A percentile compares a stretch with the other conserved stretches of the same genome.
phyloP scores from a whole-genome alignment of 2,797 vertebrate species.

The Botia almorhae region DNA sequence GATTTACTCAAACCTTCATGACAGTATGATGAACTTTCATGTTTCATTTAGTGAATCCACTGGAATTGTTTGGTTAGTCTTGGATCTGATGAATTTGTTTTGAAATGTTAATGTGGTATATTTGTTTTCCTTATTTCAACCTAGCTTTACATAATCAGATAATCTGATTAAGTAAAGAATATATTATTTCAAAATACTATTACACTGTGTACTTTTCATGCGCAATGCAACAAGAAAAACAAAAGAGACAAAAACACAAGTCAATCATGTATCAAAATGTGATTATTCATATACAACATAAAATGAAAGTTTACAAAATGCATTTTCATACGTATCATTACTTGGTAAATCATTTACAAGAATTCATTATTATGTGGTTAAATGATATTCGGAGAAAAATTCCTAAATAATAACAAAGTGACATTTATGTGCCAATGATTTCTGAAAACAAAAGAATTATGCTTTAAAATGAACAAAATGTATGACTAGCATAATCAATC shows the following conservation, averaged over 20 bases:
- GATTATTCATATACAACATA: constrained; percentile 16
- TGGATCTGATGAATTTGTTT: no score
- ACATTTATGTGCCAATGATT: constrained; percentile 2
- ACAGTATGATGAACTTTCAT: not conserved
- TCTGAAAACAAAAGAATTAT: not conserved
- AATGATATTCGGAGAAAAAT: not conserved
- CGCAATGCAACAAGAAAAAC: not conserved
- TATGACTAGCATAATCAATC: not conserved
- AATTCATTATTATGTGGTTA: not conserved
- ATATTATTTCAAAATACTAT: not conserved
- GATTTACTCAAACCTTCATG: not conserved
- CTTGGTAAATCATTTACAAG: constrained; percentile 30
- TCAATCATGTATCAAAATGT: constrained; percentile 3
- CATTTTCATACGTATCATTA: constrained; percentile 9
- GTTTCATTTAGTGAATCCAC: not conserved
- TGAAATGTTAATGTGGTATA: not conserved
- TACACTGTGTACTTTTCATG: not conserved
- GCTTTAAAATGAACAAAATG: not conserved
- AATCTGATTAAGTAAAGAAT: not conserved
- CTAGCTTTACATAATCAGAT: not conserved
- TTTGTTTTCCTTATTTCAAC: not conserved
- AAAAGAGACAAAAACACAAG: not conserved
- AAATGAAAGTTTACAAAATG: constrained; percentile 17
- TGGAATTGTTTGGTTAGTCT: not conserved
- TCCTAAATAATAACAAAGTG: not conserved